Percentiles rank a stretch among this genome's conserved stretches.
phyloP scores from a whole-genome alignment of 2,797 vertebrate species.

The Lindbergichthys nudifrons region DNA sequence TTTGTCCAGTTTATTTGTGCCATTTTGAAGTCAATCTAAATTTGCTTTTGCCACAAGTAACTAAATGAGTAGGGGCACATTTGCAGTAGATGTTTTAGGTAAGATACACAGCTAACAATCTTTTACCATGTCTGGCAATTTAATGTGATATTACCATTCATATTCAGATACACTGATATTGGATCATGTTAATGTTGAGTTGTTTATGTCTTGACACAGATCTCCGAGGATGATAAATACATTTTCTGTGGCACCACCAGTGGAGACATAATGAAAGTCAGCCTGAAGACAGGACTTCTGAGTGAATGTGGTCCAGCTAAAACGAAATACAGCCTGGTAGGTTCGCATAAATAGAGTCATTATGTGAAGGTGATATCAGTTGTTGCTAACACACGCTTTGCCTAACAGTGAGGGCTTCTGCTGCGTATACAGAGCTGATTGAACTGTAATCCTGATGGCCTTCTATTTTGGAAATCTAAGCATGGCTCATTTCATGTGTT shows the following conservation, averaged over 20 bases:
- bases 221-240: conserved; percentile 85
- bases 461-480: not conserved
- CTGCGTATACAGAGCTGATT: not conserved
- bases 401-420: conserved; percentile 2
- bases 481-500: not conserved
- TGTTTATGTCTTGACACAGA: conserved; percentile 68
- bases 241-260: conserved; percentile 91
- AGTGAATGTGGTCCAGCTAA: conserved; percentile 85
- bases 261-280: conserved; percentile 91
- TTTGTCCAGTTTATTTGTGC: not conserved
- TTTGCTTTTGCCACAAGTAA: not conserved
- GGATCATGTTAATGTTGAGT: not conserved
- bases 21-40: not conserved
- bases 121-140: not conserved
- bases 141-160: not conserved
- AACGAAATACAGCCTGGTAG: conserved; percentile 86
- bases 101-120: not conserved
- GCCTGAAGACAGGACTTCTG: conserved; percentile 82
- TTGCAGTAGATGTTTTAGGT: not conserved
- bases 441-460: not conserved
- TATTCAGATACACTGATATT: not conserved
- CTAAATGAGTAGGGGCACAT: not conserved
- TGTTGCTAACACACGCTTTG: not conserved
- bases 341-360: conserved; percentile 25
- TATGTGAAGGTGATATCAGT: not conserved